Conservation (phyloP, 2,797 vertebrate genomes). For the Galaxias olidus region DNA sequence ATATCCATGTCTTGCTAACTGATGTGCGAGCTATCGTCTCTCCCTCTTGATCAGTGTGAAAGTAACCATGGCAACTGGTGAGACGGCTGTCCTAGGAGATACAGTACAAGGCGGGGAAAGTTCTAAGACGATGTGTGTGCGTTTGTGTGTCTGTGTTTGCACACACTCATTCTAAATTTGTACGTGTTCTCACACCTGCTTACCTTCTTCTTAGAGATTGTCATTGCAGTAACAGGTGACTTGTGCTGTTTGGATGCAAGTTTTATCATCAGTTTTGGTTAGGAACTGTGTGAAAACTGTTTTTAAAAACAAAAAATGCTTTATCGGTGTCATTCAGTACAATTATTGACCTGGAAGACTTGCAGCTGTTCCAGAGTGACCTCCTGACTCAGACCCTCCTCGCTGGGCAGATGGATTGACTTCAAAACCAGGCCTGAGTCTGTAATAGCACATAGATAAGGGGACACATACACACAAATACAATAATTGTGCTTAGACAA, state of each 20-base stretch:
- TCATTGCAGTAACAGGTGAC: conserved; percentile 80
- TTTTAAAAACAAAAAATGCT: not conserved
- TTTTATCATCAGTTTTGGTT: conserved; percentile 15
- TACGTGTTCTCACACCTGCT: conserved; percentile 41
- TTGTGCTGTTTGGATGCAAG: conserved; percentile 66
- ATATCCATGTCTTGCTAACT: too few relatives aligned
- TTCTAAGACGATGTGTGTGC: conserved; percentile 40
- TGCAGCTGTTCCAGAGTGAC: conserved; percentile 86
- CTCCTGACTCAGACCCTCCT: conserved; percentile 70
- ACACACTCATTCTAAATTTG: conserved; percentile 23
- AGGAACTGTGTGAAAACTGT: conserved; percentile 1
- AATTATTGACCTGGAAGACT: conserved; percentile 78
- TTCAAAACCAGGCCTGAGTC: conserved; percentile 86
- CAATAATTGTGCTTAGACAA: not conserved
- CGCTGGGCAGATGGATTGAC: conserved; percentile 74
- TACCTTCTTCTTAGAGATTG: conserved; percentile 84
- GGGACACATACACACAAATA: conserved; percentile 7
- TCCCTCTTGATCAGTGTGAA: conserved; percentile 51
- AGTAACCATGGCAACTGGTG: conserved; percentile 74
- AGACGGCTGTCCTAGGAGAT: conserved; percentile 69
- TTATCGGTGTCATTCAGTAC: not conserved
- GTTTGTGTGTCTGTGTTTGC: conserved; percentile 10
- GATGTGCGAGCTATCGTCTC: too few relatives aligned
- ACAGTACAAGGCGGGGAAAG: conserved; percentile 52
- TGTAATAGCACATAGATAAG: conserved; percentile 38